Evolutionary conservation across 2,113 vertebrate genomes (phyloP).

Genomic region (Nettapus auritus): DNA sequence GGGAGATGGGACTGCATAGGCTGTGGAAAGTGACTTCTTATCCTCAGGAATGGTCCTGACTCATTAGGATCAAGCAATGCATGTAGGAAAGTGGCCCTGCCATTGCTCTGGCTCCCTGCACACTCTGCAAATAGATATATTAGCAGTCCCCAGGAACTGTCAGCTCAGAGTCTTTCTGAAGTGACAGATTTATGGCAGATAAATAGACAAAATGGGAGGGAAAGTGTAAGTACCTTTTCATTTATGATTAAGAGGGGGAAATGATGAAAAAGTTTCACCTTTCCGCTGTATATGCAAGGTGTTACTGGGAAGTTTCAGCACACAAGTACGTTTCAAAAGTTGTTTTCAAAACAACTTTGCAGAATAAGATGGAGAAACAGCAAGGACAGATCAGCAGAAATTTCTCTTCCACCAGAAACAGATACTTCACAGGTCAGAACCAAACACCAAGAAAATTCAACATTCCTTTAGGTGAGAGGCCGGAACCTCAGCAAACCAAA

Average conservation of each 20-base stretch:
- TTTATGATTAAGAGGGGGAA: background rate
- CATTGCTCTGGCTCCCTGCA: background rate
- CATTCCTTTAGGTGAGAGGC: background rate
- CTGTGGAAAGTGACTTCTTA: background rate
- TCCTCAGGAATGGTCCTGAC: background rate
- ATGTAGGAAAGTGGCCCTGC: background rate
- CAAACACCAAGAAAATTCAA: background rate
- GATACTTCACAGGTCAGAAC: background rate
- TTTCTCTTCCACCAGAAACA: background rate
- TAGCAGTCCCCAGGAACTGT: constrained; percentile 2
- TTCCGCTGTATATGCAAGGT: background rate
- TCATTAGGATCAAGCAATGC: background rate
- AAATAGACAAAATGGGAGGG: constrained; percentile 18
- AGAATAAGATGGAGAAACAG: background rate
- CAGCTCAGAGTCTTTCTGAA: constrained; percentile 24
- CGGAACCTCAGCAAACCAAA: background rate
- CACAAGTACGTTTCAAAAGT: background rate
- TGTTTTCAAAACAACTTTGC: background rate
- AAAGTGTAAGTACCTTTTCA: background rate
- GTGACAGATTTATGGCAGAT: constrained; percentile 17
- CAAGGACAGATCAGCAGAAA: background rate
- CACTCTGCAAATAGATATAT: constrained; percentile 9
- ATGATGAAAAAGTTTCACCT: background rate
- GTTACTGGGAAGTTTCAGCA: background rate
- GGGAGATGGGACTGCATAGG: background rate